A percentile compares a stretch with the other conserved stretches of the same genome.
phyloP scores from a whole-genome alignment of 2,888 invertebrate genomes.

The Ariolimax columbianus region DNA sequence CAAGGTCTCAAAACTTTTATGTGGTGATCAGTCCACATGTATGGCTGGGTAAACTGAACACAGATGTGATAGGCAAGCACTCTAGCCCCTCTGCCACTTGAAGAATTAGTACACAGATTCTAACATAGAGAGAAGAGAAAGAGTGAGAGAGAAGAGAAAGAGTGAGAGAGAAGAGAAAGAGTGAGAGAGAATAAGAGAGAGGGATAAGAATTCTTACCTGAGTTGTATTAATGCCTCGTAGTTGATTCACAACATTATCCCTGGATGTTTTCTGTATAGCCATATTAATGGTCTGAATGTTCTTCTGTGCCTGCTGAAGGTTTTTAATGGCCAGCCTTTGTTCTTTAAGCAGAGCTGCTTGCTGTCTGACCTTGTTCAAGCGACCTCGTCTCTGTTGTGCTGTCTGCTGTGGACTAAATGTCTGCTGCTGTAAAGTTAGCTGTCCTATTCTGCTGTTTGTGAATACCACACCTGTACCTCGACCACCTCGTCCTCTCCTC shows the following conservation, averaged over 20 bases:
- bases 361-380: conserved; percentile 31
- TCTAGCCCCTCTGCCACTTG: too few relatives aligned
- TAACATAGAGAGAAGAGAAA: too few relatives aligned
- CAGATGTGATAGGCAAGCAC: too few relatives aligned
- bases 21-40: too few relatives aligned
- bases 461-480: conserved; percentile 3
- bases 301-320: conserved; percentile 41
- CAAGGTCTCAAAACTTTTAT: too few relatives aligned
- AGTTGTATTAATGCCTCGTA: conserved; percentile 23
- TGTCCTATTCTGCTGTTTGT: conserved; percentile 24
- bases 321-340: conserved; percentile 39
- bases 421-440: conserved; percentile 9
- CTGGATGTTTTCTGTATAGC: conserved; percentile 42
- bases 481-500: conserved; percentile 15
- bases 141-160: too few relatives aligned
- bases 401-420: neutral
- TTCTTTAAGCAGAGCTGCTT: conserved; percentile 40
- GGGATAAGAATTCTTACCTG: neutral
- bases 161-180: too few relatives aligned
- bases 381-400: conserved; percentile 3
- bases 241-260: conserved; percentile 34
- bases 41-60: too few relatives aligned
- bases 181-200: too few relatives aligned
- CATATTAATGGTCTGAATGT: conserved; percentile 32
- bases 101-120: too few relatives aligned